Conservation (phyloP, 2,888 invertebrate species). For the Drosophila basisetae region DNA sequence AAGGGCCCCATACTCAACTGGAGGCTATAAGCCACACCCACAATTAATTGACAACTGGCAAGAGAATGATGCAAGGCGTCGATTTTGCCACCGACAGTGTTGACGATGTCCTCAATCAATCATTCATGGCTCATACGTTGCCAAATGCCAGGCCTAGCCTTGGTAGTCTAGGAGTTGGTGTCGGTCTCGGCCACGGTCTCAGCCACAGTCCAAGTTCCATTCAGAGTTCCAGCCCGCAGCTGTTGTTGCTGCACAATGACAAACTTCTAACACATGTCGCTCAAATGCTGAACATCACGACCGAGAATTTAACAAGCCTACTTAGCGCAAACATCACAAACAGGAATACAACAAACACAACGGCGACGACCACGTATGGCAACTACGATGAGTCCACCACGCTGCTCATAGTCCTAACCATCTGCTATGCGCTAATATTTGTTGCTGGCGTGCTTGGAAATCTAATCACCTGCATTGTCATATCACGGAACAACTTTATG, state of each 20-base stretch:
- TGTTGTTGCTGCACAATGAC: conserved; percentile 76
- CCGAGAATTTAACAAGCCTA: conserved; percentile 80
- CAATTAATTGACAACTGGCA: conserved; percentile 68
- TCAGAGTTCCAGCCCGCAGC: conserved; percentile 57
- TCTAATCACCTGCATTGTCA: conserved; percentile 93
- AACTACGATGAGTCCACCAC: conserved; percentile 58
- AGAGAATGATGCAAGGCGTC: conserved; percentile 64
- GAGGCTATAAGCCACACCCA: conserved; percentile 37
- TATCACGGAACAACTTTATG: conserved; percentile 92
- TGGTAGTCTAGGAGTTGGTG: not conserved
- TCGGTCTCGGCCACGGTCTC: not conserved
- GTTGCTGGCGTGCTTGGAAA: conserved; percentile 93
- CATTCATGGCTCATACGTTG: conserved; percentile 73
- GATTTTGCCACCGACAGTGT: conserved; percentile 55
- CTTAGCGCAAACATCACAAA: conserved; percentile 49
- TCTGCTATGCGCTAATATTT: conserved; percentile 88
- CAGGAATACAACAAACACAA: conserved; percentile 28
- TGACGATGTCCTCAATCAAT: conserved; percentile 76
- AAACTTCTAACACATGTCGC: conserved; percentile 82
- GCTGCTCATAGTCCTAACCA: conserved; percentile 87
- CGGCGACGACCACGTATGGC: conserved; percentile 14
- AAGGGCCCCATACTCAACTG: conserved; percentile 27
- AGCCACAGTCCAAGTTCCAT: conserved; percentile 4
- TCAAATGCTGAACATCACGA: conserved; percentile 82
- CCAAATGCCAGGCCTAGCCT: conserved; percentile 35